A percentile compares a stretch with the other conserved stretches of the same genome.
These are phyloP conservation scores for Ostrea denselamellosa DNA, from an alignment of 1,140 invertebrate species.

Conservation along the genomic window DNA sequence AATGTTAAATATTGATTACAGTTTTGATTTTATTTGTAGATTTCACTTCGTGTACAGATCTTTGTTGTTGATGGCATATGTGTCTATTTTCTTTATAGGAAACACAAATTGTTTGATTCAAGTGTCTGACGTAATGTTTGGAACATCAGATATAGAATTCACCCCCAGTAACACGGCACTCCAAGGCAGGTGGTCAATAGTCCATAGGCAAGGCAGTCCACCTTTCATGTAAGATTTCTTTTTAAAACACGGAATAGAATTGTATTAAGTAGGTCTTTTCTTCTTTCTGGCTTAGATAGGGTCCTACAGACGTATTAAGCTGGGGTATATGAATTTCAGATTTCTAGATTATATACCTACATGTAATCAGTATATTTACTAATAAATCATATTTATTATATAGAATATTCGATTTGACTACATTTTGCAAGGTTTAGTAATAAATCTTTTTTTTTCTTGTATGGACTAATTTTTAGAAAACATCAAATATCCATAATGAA, in stretches of 20 bases:
- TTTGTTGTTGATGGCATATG: no score
- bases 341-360: not conserved
- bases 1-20: not conserved
- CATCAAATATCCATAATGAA: no score
- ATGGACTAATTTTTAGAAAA: no score
- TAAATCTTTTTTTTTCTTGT: no score
- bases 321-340: not conserved
- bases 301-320: not conserved
- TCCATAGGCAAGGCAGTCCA: not conserved
- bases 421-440: no score
- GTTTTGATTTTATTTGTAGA: no score
- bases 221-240: not conserved
- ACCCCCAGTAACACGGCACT: conserved; percentile 1
- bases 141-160: not conserved
- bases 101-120: not conserved
- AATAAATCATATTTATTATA: no score
- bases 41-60: no score
- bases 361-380: not conserved
- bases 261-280: not conserved
- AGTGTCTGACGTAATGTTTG: not conserved
- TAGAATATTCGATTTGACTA: not conserved
- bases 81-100: conserved; percentile 27
- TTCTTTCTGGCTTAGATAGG: not conserved
- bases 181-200: conserved; percentile 26
- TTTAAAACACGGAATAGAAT: not conserved